A percentile compares a stretch with the other conserved stretches of the same genome.
phyloP scores from a whole-genome alignment of 2,888 invertebrate genomes.

The Pheosia tremula region DNA sequence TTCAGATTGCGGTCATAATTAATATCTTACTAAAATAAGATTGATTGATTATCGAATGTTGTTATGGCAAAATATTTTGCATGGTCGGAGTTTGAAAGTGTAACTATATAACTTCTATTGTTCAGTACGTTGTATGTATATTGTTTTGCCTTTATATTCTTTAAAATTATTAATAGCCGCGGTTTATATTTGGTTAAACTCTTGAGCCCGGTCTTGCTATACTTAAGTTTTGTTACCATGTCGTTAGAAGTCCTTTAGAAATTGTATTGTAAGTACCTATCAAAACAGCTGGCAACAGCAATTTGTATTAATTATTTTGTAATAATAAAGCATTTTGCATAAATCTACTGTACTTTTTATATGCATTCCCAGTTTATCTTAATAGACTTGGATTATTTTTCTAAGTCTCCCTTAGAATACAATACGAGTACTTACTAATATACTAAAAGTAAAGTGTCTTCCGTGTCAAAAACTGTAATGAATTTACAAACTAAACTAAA shows the following conservation, averaged over 20 bases:
- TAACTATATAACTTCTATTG: slow-evolving; percentile 58
- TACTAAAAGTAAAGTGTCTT: no score
- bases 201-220: slow-evolving; percentile 65
- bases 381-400: no score
- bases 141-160: neutral
- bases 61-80: slow-evolving; percentile 22
- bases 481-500: no score
- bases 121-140: slow-evolving; percentile 5
- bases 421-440: no score
- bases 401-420: no score
- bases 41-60: neutral
- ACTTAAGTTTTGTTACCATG: slow-evolving; percentile 40
- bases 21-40: neutral
- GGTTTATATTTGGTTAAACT: slow-evolving; percentile 56
- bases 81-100: slow-evolving; percentile 63
- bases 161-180: neutral
- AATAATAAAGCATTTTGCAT: slow-evolving; percentile 38
- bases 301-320: slow-evolving; percentile 31
- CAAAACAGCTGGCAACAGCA: slow-evolving; percentile 17
- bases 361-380: no score
- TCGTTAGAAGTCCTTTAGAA: slow-evolving; percentile 25
- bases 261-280: slow-evolving; percentile 28
- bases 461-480: no score
- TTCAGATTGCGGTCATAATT: neutral
- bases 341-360: no score